These are phyloP conservation scores for Mizuhopecten yessoensis DNA, from an alignment of 1,140 invertebrate genomes.

Conservation along the genomic window DNA sequence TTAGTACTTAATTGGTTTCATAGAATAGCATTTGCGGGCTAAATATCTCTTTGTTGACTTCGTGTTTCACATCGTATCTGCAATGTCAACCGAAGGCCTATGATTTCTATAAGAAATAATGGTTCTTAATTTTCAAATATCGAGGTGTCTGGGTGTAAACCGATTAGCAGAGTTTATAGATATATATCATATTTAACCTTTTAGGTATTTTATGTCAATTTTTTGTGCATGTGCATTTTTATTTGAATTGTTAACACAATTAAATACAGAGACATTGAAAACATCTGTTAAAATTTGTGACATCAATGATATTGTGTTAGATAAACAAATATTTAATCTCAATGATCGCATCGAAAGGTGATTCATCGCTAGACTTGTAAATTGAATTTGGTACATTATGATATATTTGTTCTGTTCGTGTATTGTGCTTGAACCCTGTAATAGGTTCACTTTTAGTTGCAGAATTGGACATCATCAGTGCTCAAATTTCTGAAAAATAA, in stretches of 20 bases:
- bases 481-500: neutral
- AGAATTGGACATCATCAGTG: neutral
- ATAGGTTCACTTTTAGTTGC: neutral
- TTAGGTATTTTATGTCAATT: neutral
- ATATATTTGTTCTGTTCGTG: neutral
- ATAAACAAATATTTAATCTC: neutral
- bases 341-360: neutral
- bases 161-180: neutral
- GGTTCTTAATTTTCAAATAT: neutral
- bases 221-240: neutral
- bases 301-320: neutral
- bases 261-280: neutral
- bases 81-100: neutral
- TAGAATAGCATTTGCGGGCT: neutral
- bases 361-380: neutral
- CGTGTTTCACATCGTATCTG: neutral
- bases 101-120: neutral
- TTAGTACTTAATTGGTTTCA: neutral
- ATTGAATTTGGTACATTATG: neutral
- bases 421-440: neutral
- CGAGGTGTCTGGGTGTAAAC: neutral
- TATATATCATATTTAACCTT: constrained; percentile 18
- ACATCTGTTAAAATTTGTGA: neutral
- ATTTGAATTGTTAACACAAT: neutral
- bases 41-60: neutral